phyloP scores from a whole-genome alignment of 2,113 vertebrate species.

The Numida meleagris region DNA sequence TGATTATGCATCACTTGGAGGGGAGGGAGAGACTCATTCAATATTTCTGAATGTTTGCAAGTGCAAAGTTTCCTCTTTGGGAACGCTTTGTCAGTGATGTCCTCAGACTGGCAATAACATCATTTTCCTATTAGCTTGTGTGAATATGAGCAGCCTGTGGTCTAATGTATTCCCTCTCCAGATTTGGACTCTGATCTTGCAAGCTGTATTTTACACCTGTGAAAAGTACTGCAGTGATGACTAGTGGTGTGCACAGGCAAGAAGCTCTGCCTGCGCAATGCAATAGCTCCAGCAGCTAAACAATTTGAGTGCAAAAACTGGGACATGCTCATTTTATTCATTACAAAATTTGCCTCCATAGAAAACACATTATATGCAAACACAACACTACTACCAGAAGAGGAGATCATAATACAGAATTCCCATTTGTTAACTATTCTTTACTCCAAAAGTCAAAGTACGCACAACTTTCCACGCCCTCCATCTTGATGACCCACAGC shows the following conservation, averaged over 20 bases:
- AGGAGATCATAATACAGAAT: neutral
- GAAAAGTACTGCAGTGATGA: neutral
- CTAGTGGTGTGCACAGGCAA: neutral
- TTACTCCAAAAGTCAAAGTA: neutral
- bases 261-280: neutral
- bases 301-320: neutral
- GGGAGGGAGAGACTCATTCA: neutral
- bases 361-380: neutral
- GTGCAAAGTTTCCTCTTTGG: neutral
- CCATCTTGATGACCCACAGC: neutral
- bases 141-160: neutral
- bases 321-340: neutral
- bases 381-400: fast-evolving
- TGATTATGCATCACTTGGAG: neutral
- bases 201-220: neutral
- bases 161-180: neutral
- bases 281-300: neutral
- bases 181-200: neutral
- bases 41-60: neutral
- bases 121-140: neutral
- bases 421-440: neutral
- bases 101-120: neutral
- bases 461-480: neutral
- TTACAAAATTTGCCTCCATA: neutral
- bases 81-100: neutral